A percentile compares a stretch with the other conserved stretches of the same genome.
Conservation (phyloP, 1,140 invertebrate species). For the Asbolus verrucosus region DNA sequence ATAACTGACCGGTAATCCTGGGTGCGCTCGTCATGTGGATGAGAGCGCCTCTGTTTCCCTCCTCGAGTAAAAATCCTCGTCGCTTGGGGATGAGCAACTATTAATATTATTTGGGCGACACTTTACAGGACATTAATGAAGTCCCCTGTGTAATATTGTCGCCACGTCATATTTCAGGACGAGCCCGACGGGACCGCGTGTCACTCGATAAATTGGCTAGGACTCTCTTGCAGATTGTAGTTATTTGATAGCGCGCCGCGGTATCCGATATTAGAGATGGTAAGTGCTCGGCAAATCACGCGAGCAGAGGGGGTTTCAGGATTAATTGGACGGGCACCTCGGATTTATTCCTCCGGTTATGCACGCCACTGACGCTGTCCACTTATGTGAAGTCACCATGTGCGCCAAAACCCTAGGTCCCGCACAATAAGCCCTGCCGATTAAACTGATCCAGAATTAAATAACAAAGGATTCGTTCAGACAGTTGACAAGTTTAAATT, state of each 20-base stretch:
- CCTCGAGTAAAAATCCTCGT: slow-evolving; percentile 28
- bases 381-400: slow-evolving; percentile 59
- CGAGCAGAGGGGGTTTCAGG: not conserved
- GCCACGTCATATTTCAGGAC: slow-evolving; percentile 64
- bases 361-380: slow-evolving; percentile 42
- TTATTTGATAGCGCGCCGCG: slow-evolving; percentile 50
- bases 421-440: slow-evolving; percentile 53
- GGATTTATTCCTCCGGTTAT: no score
- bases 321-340: slow-evolving; percentile 6
- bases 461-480: slow-evolving; percentile 64
- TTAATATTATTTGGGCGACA: slow-evolving; percentile 66
- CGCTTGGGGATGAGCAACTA: slow-evolving; percentile 56
- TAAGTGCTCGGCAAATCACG: slow-evolving; percentile 22
- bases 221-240: slow-evolving; percentile 46
- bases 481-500: slow-evolving; percentile 66
- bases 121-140: slow-evolving; percentile 66
- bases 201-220: slow-evolving; percentile 63
- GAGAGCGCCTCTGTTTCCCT: slow-evolving; percentile 6
- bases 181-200: slow-evolving; percentile 53
- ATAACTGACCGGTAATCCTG: slow-evolving; percentile 23
- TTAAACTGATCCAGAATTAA: slow-evolving; percentile 64
- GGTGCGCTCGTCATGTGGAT: not conserved
- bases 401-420: slow-evolving; percentile 44
- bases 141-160: slow-evolving; percentile 65
- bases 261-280: slow-evolving; percentile 39